Base-by-base conservation (phyloP, 2,888 invertebrate genomes). In the Acrocyrtus sp. region DNA sequence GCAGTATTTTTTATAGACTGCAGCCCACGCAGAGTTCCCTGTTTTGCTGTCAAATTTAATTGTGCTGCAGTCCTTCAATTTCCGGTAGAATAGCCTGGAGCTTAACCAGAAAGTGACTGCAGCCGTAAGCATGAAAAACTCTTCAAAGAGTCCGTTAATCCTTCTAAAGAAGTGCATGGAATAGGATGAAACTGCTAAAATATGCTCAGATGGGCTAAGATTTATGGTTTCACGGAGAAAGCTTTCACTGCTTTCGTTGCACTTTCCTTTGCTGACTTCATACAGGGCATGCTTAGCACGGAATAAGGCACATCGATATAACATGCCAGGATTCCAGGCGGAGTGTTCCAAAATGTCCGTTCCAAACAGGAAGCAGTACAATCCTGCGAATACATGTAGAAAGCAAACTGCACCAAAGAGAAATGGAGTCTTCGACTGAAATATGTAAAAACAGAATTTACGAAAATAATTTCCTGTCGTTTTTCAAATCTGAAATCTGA, bases 61-160 rank as follows among this genome's bases (percentile, higher is more conserved):
- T n/a, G 41, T 3, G 45, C 10, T 4, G 19, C 8, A 3, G n/a
- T 8, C 29, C 15, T 47, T 47, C 5, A 60, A 21, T 1, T 47
- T 17, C 21, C 12, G 47, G 2, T 45, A 60, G 26, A 60, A 60
- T 27, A 29, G 47, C 15, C 21, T 47, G 19, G 58, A 15, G 19
- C 58, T 60, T 12, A 60, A 21, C 58, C 58, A 60, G 29, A 60
- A 47, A 41, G 58, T 60, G 17, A 60, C 45, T 2, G 47, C 29
- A 12, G 47, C 58, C 17, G 29, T 29, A 3, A 60, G 29, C 12
- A 60, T 60, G 29, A 60, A 60, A 12, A 60, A 29, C 21, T 60
- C 58, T 27, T 60, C 58, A 15, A 47, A 60, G n/a, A 60, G 21
- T 1, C 58, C 58, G 21, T 60, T 47, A 17, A 60, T n/a, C n/a